Evolutionary conservation across 2,113 vertebrate genomes (phyloP), one percentile per base, ranked within the genome.

Genomic region (Ramphastos sulfuratus): DNA sequence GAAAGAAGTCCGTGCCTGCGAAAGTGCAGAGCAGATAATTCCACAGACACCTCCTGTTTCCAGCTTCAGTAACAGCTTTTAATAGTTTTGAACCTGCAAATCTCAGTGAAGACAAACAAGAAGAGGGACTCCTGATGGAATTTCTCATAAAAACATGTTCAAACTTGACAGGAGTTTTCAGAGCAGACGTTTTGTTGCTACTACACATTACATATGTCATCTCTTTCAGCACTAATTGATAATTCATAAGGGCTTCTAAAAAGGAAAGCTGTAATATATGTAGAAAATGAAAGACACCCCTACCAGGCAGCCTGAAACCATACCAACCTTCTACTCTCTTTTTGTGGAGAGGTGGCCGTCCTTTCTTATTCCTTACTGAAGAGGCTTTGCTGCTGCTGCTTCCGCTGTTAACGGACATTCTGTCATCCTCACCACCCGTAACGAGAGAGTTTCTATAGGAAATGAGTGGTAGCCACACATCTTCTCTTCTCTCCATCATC

Each of bases 391-490:
- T 99, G 97, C 99, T 99, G 94, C 99, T 99, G 91, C 98, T 98
- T 37, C 99, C 99, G 4, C 99, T 99, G 46, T 99, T 99, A 71
- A 99, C 99, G 0, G 99, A 99, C 98, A 99, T 98, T 85, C 99
- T 98, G 92, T 99, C 99, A 3, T 99, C 98, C 83, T 99, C 99
- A 4, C 99, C 99, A 2, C 99, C 99, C 3, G 99, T 99, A 69
- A 99, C 98, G 91, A 99, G 95, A 0, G 99, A 99, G 97, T 99
- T 99, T 96, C 99, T 98, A 82, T 99, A 99, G 76, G 99, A 99
- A 92, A 99, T 99, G 31, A 99, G 98, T 12, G 99, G 99, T 87
- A 99, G 98, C 99, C 99, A 99, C 6, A 99, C 98, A 42, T 99
- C 99, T 97, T 99, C 99, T 72, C 99, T 98, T 42, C 99, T 98